phyloP scores from a whole-genome alignment of 35 echinoderm and acorn worm species.

The Lytechinus pictus region DNA sequence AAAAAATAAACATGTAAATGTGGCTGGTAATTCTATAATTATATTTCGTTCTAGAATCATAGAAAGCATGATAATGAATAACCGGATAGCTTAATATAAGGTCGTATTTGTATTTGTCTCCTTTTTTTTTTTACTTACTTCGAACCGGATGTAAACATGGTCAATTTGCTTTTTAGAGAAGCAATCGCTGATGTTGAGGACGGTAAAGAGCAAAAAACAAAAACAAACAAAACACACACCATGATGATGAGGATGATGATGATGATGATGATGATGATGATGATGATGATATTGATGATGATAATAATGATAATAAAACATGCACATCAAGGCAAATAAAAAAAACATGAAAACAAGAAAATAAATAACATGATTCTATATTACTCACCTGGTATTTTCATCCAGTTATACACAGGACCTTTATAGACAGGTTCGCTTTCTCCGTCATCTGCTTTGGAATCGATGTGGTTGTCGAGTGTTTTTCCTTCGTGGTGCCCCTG shows the following conservation, averaged over 20 bases:
- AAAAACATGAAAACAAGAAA: neutral
- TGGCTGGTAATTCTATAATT: too few species aligned
- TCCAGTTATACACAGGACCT: constrained; percentile 97
- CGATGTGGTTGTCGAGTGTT: neutral
- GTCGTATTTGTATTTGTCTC: too few species aligned
- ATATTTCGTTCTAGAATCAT: too few species aligned
- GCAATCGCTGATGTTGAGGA: neutral
- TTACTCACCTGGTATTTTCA: constrained; percentile 98
- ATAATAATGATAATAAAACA: too few species aligned
- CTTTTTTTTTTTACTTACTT: too few species aligned
- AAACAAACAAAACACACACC: neutral
- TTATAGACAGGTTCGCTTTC: constrained; percentile 74
- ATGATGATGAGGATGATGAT: neutral
- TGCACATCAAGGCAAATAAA: too few species aligned
- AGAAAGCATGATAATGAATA: too few species aligned
- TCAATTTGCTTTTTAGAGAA: neutral
- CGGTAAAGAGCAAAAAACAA: neutral
- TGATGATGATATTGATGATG: too few species aligned
- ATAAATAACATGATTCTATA: neutral
- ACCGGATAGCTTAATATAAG: too few species aligned
- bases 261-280: neutral
- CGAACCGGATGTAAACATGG: too few species aligned
- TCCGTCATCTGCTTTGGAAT: constrained; percentile 60
- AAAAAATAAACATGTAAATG: too few species aligned
- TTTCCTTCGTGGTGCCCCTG: constrained; percentile 35